phyloP scores from a whole-genome alignment of 2,888 invertebrate genomes.

The Drosophila neotestacea region DNA sequence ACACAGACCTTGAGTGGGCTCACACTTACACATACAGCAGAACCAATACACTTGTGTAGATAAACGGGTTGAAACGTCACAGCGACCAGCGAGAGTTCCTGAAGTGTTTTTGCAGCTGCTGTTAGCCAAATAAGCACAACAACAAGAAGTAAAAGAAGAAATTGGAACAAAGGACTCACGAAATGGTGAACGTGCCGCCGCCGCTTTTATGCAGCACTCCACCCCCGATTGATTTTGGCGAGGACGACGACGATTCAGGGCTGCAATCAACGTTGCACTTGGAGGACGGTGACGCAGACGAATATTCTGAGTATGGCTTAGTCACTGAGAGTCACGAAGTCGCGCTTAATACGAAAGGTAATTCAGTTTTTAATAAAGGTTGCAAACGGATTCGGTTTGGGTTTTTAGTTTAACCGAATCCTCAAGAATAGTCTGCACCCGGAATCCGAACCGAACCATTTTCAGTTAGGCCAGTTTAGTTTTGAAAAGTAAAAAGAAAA shows the following conservation, averaged over 20 bases:
- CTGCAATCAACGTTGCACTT: conserved; percentile 73
- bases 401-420: no score
- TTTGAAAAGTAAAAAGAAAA: no score
- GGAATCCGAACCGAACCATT: no score
- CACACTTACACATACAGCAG: conserved; percentile 42
- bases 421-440: no score
- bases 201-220: conserved; percentile 87
- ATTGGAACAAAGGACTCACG: conserved; percentile 62
- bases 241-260: conserved; percentile 85
- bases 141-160: conserved; percentile 19
- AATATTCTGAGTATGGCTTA: conserved; percentile 81
- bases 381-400: no score
- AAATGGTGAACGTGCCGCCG: conserved; percentile 86
- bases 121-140: conserved; percentile 54
- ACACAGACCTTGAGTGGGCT: conserved; percentile 76
- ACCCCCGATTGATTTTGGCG: conserved; percentile 86
- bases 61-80: conserved; percentile 67
- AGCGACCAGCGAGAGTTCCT: conserved; percentile 44
- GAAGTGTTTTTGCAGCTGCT: conserved; percentile 64
- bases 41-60: conserved; percentile 39
- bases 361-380: conserved; percentile 25
- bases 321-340: conserved; percentile 58
- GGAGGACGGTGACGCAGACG: conserved; percentile 83
- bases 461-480: no score
- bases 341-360: conserved; percentile 58